phyloP scores from a whole-genome alignment of 2,888 invertebrate genomes.

The Cremastinae sp. region DNA sequence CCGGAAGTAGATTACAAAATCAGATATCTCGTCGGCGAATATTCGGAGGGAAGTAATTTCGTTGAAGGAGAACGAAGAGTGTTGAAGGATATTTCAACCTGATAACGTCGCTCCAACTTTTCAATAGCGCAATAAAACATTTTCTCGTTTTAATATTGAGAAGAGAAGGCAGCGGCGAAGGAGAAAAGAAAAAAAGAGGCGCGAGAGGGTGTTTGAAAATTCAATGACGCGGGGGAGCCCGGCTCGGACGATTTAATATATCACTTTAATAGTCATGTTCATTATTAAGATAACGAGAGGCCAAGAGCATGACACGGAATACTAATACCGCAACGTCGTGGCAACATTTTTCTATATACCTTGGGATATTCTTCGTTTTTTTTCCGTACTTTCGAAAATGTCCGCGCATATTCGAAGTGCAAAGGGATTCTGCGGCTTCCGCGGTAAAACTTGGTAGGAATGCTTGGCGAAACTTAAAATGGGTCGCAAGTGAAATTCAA shows the following conservation, averaged over 20 bases:
- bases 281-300: slow-evolving; percentile 32
- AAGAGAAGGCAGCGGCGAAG: no score
- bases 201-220: slow-evolving; percentile 7
- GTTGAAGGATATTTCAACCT: not conserved
- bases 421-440: not conserved
- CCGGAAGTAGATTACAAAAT: no score
- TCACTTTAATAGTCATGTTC: slow-evolving; percentile 25
- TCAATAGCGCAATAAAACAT: slow-evolving; percentile 31
- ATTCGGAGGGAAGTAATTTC: no score
- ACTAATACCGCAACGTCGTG: no score
- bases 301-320: slow-evolving; percentile 1
- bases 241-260: slow-evolving; percentile 13
- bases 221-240: not conserved
- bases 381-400: no score
- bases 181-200: slow-evolving; percentile 5
- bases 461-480: slow-evolving; percentile 47
- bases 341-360: no score
- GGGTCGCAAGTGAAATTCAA: slow-evolving; percentile 46
- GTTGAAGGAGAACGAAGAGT: not conserved
- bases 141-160: slow-evolving; percentile 5
- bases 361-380: no score
- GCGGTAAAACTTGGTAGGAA: slow-evolving; percentile 46
- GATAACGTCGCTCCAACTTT: slow-evolving; percentile 14
- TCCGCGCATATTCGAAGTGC: no score
- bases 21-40: no score